Conservation (phyloP, 2,888 invertebrate species). For the Mechanitis mazaeus region DNA sequence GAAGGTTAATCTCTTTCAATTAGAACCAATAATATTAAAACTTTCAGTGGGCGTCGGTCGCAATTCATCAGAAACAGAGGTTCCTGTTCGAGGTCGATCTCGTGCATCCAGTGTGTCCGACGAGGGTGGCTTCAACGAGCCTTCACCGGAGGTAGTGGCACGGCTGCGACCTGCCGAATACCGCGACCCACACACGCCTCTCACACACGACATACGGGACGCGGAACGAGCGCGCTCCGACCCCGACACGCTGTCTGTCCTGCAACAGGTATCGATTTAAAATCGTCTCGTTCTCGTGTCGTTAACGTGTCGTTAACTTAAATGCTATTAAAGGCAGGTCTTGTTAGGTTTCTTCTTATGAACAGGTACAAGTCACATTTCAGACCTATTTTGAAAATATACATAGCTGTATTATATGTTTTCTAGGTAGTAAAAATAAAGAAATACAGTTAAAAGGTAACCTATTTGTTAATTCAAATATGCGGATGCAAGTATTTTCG, state of each 20-base stretch:
- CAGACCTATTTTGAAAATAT: too few relatives aligned
- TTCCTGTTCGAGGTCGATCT: slow-evolving; percentile 79
- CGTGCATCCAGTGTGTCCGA: slow-evolving; percentile 81
- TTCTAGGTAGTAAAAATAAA: too few relatives aligned
- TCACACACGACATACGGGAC: slow-evolving; percentile 56
- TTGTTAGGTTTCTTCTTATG: too few relatives aligned
- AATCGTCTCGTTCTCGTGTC: not conserved
- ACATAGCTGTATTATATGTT: too few relatives aligned
- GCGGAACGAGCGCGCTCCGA: slow-evolving; percentile 63
- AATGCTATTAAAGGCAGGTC: not conserved
- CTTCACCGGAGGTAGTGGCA: slow-evolving; percentile 82
- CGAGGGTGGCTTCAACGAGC: slow-evolving; percentile 84
- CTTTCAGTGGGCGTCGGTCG: slow-evolving; percentile 66
- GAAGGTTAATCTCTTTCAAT: too few relatives aligned
- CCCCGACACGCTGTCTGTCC: slow-evolving; percentile 67
- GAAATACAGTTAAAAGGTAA: too few relatives aligned
- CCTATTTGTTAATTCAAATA: slow-evolving; percentile 14
- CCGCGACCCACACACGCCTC: slow-evolving; percentile 53
- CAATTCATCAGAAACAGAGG: slow-evolving; percentile 73
- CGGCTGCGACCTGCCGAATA: slow-evolving; percentile 70
- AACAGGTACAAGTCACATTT: too few relatives aligned
- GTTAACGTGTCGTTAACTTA: not conserved
- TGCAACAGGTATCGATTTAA: slow-evolving; percentile 55
- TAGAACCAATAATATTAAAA: not conserved
- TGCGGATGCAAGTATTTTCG: slow-evolving; percentile 20